Evolutionary conservation across 2,888 invertebrate species (phyloP), one percentile per base, ranked within the genome.

Genomic region (Rapana venosa): DNA sequence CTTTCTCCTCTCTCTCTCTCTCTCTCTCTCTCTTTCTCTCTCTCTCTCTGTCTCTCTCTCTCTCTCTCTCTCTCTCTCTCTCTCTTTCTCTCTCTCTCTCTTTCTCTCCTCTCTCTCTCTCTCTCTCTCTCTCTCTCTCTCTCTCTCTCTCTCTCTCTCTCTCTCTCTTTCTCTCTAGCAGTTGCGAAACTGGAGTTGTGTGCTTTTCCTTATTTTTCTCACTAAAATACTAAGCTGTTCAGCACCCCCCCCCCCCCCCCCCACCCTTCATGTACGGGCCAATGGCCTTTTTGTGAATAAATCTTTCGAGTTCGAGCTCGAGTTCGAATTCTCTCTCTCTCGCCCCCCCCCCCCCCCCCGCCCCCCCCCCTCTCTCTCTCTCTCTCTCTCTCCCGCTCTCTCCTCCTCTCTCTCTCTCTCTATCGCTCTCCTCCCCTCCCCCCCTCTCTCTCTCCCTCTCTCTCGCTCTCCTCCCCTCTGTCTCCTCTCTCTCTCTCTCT

Each of bases 31-130:
- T 84, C 84, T 84, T n/a, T 84, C 84, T 84, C 84, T 84, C 84
- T 36, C 79, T 35, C 79, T 83, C 30, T 77, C 22, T n/a, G 26
- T 77, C 35, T 26, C 56, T 36, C 87, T 86, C 87, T 86, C 87
- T 86, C 87, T 86, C 87, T 86, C 87, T 86, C 87, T 86, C 87
- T 86, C 87, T 86, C 87, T 86, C 87, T 86, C 87, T 86, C 58
- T 47, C 56, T n/a, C 30, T n/a, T 22, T n/a, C 56, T 58, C 61
- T 61, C 86, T 86, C 61, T 47, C 56, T 86, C 61, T 20, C 32
- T 58, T 56, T 86, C 83, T 13, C 83, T 30, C 83, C 83, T 22
- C 83, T 47, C 35, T 83, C 83, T 83, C 83, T 83, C 83, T 83
- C 83, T 83, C 83, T 83, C 36, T 70, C 70, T 70, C 70, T 70